phyloP scores from a whole-genome alignment of 2,113 vertebrate species.

The Centropus unirufus region DNA sequence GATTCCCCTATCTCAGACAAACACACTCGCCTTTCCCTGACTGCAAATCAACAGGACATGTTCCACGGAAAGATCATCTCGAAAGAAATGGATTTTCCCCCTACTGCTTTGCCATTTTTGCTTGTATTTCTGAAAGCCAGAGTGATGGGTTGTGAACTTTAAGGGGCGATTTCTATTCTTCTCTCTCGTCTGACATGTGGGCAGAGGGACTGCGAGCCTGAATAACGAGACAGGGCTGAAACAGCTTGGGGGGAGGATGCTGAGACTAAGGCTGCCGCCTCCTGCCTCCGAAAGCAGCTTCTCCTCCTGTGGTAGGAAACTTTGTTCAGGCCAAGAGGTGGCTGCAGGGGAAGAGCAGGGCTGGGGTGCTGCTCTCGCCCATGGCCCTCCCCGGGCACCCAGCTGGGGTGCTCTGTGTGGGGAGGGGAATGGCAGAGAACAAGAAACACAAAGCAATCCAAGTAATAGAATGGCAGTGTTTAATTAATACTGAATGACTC shows the following conservation, averaged over 20 bases:
- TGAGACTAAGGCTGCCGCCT: neutral
- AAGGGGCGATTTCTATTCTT: constrained; percentile 40
- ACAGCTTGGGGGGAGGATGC: neutral
- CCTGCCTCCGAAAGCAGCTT: neutral
- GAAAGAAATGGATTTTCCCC: constrained; percentile 57
- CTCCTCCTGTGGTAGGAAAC: neutral
- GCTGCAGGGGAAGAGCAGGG: neutral
- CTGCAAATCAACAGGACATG: constrained; percentile 47
- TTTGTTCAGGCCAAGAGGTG: neutral
- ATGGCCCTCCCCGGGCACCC: fast-evolving
- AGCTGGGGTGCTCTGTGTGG: fast-evolving
- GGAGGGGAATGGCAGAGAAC: neutral
- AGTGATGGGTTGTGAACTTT: constrained; percentile 52
- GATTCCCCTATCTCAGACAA: constrained; percentile 50
- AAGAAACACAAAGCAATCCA: constrained; percentile 51
- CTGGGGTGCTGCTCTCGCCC: neutral
- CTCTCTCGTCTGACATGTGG: neutral
- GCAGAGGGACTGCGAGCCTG: neutral
- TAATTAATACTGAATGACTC: constrained; percentile 74
- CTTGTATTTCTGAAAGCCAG: constrained; percentile 46
- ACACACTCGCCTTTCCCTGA: constrained; percentile 20
- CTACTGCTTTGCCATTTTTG: constrained; percentile 53
- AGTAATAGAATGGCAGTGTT: constrained; percentile 21
- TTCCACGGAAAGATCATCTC: constrained; percentile 44
- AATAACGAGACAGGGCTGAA: neutral